These are phyloP conservation scores for Caenorhabditis zanzibari DNA, from an alignment of 2,888 invertebrate species.

Conservation along the genomic window DNA sequence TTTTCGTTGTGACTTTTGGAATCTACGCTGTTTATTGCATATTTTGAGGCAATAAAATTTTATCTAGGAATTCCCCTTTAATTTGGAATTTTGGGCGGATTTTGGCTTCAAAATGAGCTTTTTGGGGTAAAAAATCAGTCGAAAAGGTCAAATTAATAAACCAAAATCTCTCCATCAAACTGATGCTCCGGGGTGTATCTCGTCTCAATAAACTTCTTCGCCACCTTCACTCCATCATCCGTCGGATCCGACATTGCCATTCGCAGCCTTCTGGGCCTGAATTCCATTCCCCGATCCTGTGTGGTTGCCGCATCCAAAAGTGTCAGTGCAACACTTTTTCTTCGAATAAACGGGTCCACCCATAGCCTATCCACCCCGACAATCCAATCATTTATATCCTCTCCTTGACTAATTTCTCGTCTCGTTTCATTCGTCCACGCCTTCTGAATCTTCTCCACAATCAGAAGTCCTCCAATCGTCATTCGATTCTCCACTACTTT, in stretches of 20 bases:
- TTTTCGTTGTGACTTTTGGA: too few species aligned
- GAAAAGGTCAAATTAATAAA: too few species aligned
- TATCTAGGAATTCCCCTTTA: too few species aligned
- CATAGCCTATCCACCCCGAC: conserved; percentile 61
- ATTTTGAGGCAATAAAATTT: too few species aligned
- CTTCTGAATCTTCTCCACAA: conserved; percentile 27
- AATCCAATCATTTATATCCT: conserved; percentile 53
- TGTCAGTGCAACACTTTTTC: conserved; percentile 6
- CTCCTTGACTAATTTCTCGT: neutral
- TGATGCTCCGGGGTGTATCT: conserved; percentile 27
- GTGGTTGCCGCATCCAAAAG: conserved; percentile 55
- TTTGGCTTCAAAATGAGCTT: too few species aligned
- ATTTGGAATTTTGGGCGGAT: too few species aligned
- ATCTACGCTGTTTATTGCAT: too few species aligned
- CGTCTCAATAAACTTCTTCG: conserved; percentile 19
- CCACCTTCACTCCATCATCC: conserved; percentile 32
- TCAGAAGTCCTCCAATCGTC: conserved; percentile 36
- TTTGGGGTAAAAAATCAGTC: too few species aligned
- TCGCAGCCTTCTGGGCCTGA: conserved; percentile 34
- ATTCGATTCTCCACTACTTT: neutral
- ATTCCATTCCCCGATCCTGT: conserved; percentile 36
- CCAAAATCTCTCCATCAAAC: conserved; percentile 33
- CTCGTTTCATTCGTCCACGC: conserved; percentile 22
- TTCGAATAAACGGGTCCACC: conserved; percentile 29
- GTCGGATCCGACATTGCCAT: conserved; percentile 54